These are phyloP conservation scores for Hirudinaria manillensis DNA, from an alignment of 2,888 invertebrate species.

Conservation along the genomic window DNA sequence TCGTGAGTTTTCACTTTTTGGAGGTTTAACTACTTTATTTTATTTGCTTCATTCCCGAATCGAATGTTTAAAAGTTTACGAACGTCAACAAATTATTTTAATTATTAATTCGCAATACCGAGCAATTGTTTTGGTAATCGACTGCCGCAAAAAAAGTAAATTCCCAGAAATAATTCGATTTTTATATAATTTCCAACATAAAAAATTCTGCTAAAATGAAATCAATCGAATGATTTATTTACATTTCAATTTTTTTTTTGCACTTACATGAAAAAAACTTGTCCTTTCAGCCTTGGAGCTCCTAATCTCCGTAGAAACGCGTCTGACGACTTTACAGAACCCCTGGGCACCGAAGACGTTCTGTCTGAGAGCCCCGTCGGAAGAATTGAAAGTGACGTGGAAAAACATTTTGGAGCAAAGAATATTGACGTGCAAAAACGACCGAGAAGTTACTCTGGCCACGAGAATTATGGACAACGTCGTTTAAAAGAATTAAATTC, in stretches of 20 bases:
- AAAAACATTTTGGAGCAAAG: conserved; percentile 48
- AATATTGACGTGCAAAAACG: conserved; percentile 39
- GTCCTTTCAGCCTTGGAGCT: conserved; percentile 31
- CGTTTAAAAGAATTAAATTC: not conserved
- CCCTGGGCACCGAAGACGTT: conserved; percentile 25
- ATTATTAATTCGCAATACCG: too few relatives aligned
- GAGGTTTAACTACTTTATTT: not conserved
- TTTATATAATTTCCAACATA: too few relatives aligned
- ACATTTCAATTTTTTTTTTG: too few relatives aligned
- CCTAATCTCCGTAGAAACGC: conserved; percentile 28
- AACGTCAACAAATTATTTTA: not conserved
- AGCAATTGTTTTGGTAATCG: not conserved
- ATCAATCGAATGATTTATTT: too few relatives aligned
- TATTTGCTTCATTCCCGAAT: not conserved
- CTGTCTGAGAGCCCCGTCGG: conserved; percentile 44
- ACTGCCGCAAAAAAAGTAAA: not conserved
- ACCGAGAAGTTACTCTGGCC: conserved; percentile 8
- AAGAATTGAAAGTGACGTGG: conserved; percentile 50
- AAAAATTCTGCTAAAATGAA: too few relatives aligned
- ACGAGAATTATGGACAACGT: conserved; percentile 12
- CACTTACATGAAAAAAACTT: too few relatives aligned
- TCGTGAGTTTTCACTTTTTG: conserved; percentile 23
- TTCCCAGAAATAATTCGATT: too few relatives aligned
- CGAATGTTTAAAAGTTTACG: not conserved
- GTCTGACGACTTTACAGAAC: conserved; percentile 19